Base-by-base conservation (phyloP, 2,113 vertebrate genomes). In the Syrmaticus mikado region DNA sequence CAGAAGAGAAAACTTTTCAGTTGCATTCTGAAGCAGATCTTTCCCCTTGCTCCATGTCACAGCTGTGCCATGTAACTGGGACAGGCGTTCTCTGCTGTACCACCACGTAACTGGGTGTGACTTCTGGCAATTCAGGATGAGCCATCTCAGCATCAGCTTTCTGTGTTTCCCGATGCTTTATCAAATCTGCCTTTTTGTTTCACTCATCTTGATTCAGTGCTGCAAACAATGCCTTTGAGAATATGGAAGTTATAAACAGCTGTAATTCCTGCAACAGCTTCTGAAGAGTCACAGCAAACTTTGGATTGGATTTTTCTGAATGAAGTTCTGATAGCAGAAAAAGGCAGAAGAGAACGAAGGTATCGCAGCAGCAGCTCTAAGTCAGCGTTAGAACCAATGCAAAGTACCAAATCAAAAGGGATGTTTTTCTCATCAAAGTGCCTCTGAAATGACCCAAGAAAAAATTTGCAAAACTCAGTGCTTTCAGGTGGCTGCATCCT, bases 51-150 rank as follows among this genome's bases (percentile, higher is more conserved):
- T 18, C 22, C 0, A 0, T 7, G 1, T 13, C 38, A 24, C 65
- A 27, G 61, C 43, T 64, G 84, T 28, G 0, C 1, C 38, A 11
- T 4, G 13, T 28, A 48, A 4, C 58, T 1, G 11, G 13, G 64
- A 6, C 3, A 3, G 14, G 34, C 3, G 2, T 13, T 13, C 40
- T 10, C 8, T 1, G 1, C 28, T 0, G 11, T 0, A 3, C 48
- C 48, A 28, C 52, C 5, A 4, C 6, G 7, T 10, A 5, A 43
- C 3, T 1, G 6, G 12, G 3, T 4, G 0, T 6, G 13, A 14
- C 34, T 24, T 16, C 30, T 75, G 4, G 7, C 32, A 48, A 5
- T 17, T 64, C 13, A 2, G 9, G 1, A 2, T 3, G 14, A 84
- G 36, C 50, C 6, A 4, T 10, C 40, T 83, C 10, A 4, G n/a